Base-by-base conservation (phyloP, 2,888 invertebrate species). In the Laspeyria flexula region DNA sequence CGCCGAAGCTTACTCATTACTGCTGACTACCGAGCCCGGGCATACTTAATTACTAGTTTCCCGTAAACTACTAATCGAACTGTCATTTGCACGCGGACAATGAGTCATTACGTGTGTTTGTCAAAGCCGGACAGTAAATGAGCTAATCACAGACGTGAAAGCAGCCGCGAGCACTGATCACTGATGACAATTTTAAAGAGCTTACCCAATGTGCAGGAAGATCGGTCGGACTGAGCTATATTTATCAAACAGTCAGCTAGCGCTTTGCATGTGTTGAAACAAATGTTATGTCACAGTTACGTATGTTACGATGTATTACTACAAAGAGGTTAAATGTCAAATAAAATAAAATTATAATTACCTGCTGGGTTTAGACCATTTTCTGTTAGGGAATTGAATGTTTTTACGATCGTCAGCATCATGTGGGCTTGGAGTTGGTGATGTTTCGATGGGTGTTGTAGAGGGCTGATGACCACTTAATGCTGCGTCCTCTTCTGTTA, bases 1-100 rank as follows among this genome's bases (percentile, higher is more conserved):
- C 96, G 94, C 66, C 93, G 87, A 69, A 93, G 86, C 69, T 80
- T 88, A 87, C 84, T 91, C 92, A 92, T 92, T 68, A 84, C 88
- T 86, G 81, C 63, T 63, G 60, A 68, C 75, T 83, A 83, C 65
- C 79, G 72, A 60, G 70, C 61, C 73, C 73, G 72, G 76, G 65
- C 88, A 90, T 89, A 66, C 68, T 85, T 77, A 74, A 64, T 54
- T 44, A 63, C 52, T 55, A 52, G 44, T 74, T 79, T 71, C 61
- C 63, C 71, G 65, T 69, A 68, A 72, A 76, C 71, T 77, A 70
- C 52, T 54, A 56, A 43, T 50, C 45, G 59, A 72, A 66, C 64
- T 60, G 66, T 66, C 73, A 79, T 83, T 78, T 73, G 59, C 58
- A 60, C 70, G 52, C 62, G 63, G 71, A 75, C 68, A 77, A 74